A percentile compares a stretch with the other conserved stretches of the same genome.
These are phyloP conservation scores for Sakesphorus luctuosus DNA, from an alignment of 2,113 vertebrate genomes.

Conservation along the genomic window DNA sequence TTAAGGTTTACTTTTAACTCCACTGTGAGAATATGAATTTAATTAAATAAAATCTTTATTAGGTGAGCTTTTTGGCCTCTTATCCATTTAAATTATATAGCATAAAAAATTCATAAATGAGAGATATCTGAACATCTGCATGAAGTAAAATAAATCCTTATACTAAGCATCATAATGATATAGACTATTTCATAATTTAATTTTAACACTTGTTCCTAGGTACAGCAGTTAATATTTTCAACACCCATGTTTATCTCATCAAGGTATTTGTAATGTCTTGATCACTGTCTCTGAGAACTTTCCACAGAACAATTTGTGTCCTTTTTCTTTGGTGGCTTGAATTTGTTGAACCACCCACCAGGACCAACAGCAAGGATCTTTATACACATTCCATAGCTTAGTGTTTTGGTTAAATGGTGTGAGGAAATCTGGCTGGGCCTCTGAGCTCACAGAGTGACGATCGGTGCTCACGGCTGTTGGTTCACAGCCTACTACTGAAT, in stretches of 20 bases:
- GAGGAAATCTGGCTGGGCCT: not conserved
- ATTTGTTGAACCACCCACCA: not conserved
- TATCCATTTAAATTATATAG: not conserved
- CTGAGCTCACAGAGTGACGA: not conserved
- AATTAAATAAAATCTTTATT: not conserved
- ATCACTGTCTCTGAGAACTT: not conserved
- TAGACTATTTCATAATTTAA: not conserved
- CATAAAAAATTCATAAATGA: not conserved
- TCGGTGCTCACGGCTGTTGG: accelerated
- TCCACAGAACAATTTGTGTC: not conserved
- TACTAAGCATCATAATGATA: not conserved
- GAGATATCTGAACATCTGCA: not conserved
- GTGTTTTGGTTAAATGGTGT: not conserved
- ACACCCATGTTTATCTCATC: not conserved
- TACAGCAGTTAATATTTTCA: not conserved
- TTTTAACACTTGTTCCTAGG: not conserved
- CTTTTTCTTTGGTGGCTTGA: not conserved
- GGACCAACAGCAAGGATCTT: not conserved
- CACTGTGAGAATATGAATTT: not conserved
- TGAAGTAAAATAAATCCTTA: not conserved
- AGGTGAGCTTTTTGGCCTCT: not conserved
- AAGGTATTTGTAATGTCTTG: not conserved
- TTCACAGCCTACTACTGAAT: not conserved
- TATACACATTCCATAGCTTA: not conserved
- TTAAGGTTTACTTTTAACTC: not conserved